A percentile compares a stretch with the other conserved stretches of the same genome.
These are phyloP conservation scores for Pseudorhombus dupliciocellatus DNA, from an alignment of 2,113 vertebrate species.

Conservation along the genomic window DNA sequence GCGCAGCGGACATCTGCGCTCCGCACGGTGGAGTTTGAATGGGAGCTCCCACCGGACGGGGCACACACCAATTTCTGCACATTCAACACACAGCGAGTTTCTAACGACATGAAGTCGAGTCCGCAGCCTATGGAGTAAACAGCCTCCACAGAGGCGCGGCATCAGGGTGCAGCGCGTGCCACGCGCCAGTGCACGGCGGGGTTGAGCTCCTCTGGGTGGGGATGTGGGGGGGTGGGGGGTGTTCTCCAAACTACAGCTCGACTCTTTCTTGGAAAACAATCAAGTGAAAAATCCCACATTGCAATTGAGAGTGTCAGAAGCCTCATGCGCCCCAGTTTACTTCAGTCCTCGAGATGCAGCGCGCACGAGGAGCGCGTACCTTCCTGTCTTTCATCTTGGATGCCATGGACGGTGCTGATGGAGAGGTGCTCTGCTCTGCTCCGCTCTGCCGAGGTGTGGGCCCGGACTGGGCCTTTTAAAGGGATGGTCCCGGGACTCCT, in stretches of 20 bases:
- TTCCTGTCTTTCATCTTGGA: constrained; percentile 93
- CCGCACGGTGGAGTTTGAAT: not conserved
- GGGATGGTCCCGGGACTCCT: constrained; percentile 81
- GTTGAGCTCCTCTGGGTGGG: not conserved
- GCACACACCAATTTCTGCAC: not conserved
- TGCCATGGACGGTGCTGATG: constrained; percentile 80
- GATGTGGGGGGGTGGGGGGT: too few species aligned
- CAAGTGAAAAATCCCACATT: constrained; percentile 19
- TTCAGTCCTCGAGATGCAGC: constrained; percentile 33
- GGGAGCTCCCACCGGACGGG: not conserved
- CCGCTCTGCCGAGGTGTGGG: constrained; percentile 66
- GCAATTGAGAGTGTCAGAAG: constrained; percentile 2
- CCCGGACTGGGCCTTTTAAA: constrained; percentile 86
- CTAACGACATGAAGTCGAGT: not conserved
- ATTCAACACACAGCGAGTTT: not conserved
- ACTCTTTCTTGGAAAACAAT: not conserved
- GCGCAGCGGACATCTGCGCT: constrained; percentile 35
- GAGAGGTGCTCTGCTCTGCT: constrained; percentile 47
- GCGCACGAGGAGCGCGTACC: constrained; percentile 80
- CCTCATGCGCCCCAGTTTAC: constrained; percentile 20
- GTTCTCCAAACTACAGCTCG: constrained; percentile 14
- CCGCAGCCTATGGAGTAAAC: too few species aligned
- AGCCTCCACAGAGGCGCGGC: not conserved
- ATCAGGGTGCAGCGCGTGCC: constrained; percentile 19
- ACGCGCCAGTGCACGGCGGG: not conserved